These are phyloP conservation scores for Aeoliscus strigatus DNA, from an alignment of 2,797 vertebrate species.

Conservation along the genomic window DNA sequence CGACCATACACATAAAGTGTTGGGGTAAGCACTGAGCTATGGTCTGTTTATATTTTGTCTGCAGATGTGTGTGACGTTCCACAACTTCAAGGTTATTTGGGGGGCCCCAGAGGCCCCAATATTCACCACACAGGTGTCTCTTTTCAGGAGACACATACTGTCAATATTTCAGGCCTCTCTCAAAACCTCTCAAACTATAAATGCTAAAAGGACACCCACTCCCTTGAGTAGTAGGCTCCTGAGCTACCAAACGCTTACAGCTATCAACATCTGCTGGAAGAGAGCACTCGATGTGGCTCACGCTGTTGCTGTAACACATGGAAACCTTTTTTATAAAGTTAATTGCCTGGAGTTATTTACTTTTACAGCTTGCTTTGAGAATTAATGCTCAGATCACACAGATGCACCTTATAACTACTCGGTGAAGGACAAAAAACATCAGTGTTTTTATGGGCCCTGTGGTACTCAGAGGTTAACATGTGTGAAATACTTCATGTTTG, in stretches of 20 bases:
- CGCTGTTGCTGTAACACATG: constrained; percentile 31
- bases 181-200: constrained; percentile 34
- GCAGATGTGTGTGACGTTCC: constrained; percentile 47
- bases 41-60: constrained; percentile 40
- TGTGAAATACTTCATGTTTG: constrained; percentile 40
- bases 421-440: constrained; percentile 14
- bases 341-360: constrained; percentile 22
- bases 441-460: constrained; percentile 15
- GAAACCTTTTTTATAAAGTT: constrained; percentile 25
- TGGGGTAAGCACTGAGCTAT: constrained; percentile 13
- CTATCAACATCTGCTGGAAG: constrained; percentile 27
- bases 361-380: constrained; percentile 32
- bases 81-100: constrained; percentile 50
- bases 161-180: constrained; percentile 46
- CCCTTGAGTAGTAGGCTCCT: constrained; percentile 11
- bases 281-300: constrained; percentile 16
- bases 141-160: constrained; percentile 46
- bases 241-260: constrained; percentile 15
- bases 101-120: constrained; percentile 36
- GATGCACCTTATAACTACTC: constrained; percentile 19
- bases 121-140: constrained; percentile 56
- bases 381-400: constrained; percentile 28
- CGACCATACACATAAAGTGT: constrained; percentile 14
- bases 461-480: constrained; percentile 19
- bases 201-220: constrained; percentile 14